Percentiles rank a stretch among this genome's conserved stretches.
These are phyloP conservation scores for Centropristis striata DNA, from an alignment of 2,113 vertebrate genomes.

Conservation along the genomic window DNA sequence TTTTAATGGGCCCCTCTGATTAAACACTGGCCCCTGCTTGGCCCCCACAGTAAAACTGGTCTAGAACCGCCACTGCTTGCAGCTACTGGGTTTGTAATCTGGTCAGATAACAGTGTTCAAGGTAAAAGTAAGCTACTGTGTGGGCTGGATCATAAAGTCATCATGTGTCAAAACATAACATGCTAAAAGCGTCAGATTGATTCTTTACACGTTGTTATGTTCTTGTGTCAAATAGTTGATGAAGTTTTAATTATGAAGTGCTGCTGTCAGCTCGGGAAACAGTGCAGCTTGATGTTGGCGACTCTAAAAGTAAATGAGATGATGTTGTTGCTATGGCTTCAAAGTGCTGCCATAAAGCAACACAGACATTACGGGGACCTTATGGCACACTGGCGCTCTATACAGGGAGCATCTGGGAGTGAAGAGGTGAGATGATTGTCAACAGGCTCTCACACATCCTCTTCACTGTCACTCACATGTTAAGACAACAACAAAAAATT, in stretches of 20 bases:
- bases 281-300: neutral
- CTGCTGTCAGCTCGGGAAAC: conserved; percentile 22
- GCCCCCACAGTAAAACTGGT: too few relatives aligned
- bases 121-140: neutral
- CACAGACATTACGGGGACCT: conserved; percentile 41
- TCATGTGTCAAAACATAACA: neutral
- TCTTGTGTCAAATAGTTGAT: conserved; percentile 11
- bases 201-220: neutral
- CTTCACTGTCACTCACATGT: conserved; percentile 57
- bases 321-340: conserved; percentile 59
- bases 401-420: conserved; percentile 55
- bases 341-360: conserved; percentile 59
- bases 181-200: neutral
- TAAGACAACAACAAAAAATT: conserved; percentile 43
- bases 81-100: neutral
- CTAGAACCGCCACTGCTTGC: too few relatives aligned
- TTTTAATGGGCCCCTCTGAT: too few relatives aligned
- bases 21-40: too few relatives aligned
- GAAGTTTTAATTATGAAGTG: conserved; percentile 36
- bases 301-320: conserved; percentile 49
- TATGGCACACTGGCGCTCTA: conserved; percentile 45
- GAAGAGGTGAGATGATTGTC: conserved; percentile 55
- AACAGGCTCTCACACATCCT: conserved; percentile 34
- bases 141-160: neutral
- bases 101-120: neutral